These are phyloP conservation scores for Spinus pinus DNA, from an alignment of 2,797 vertebrate genomes.

Conservation along the genomic window DNA sequence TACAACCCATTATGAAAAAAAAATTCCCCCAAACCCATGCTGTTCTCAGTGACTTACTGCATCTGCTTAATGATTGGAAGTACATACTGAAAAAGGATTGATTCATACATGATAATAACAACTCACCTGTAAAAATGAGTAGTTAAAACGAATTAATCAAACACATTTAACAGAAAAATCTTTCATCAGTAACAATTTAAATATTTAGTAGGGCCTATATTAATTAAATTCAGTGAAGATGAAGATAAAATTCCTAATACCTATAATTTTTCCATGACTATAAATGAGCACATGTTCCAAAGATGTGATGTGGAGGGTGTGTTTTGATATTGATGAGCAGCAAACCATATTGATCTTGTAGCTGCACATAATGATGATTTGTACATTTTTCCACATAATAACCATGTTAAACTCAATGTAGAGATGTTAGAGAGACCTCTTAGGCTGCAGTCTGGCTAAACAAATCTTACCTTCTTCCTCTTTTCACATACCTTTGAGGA, in stretches of 20 bases:
- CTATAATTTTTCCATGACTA: neutral
- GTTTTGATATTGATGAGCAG: neutral
- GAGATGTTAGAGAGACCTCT: neutral
- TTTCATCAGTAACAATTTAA: neutral
- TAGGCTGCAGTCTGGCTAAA: neutral
- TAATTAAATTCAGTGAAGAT: neutral
- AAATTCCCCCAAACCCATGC: neutral
- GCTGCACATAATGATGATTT: neutral
- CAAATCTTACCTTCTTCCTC: neutral
- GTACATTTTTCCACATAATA: neutral
- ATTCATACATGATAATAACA: neutral
- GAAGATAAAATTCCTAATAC: neutral
- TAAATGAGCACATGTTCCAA: neutral
- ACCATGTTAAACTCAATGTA: neutral
- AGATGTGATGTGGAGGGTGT: neutral
- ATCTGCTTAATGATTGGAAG: neutral
- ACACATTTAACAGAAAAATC: neutral
- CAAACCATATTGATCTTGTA: neutral
- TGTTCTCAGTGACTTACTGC: neutral
- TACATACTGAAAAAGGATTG: neutral
- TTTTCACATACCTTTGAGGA: neutral
- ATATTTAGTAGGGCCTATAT: neutral
- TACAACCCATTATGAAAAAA: neutral
- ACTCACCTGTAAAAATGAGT: neutral
- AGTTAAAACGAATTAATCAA: neutral